Base-by-base conservation (phyloP, 1,140 invertebrate genomes). In the Tachypleus tridentatus region DNA sequence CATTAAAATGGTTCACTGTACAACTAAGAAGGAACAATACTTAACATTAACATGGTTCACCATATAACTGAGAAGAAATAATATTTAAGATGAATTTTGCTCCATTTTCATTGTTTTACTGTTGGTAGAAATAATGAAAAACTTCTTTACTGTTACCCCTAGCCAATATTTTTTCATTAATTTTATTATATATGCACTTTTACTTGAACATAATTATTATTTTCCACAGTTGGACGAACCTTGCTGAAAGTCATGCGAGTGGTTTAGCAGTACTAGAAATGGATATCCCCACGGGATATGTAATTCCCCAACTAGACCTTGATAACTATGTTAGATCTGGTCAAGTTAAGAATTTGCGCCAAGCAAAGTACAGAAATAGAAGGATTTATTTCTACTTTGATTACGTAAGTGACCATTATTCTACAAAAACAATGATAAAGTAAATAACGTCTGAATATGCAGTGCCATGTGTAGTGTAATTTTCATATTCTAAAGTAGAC, bases 371-470 rank as follows among this genome's bases (percentile, higher is more conserved):
- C 77, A 78, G 82, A 64, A 84, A 87, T 57, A 82, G 83, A 66
- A 93, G 93, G 80, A 84, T 95, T 58, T 75, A 89, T 10, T 96
- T 97, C 77, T 97, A 96, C 75, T 97, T 98, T 75, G 87, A 94
- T 75, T 94, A 90, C 77, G 87, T 91, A 81, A 86, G 85, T 82
- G 69, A 70, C 58, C 54, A 63, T 47, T 49, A 54, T 29, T 29
- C 29, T 29, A 29, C 29, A 29, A 29, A 29, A 29, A 29, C 29
- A 29, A 29, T 29, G 29, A 29, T 29, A 29, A 29, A 29, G 29
- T 29, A 29, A 29, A 29, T 29, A 29, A 29, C 29, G 2, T 29
- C 29, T 29, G 0, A 29, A 29, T 29, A 29, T 29, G 29, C 29
- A 29, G 29, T 29, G 29, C 29, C 29, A 29, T 29, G 29, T 29